Percentiles rank a stretch among this genome's conserved stretches.
Evolutionary conservation across 2,888 invertebrate genomes (phyloP).

Genomic region (Celastrina argiolus): DNA sequence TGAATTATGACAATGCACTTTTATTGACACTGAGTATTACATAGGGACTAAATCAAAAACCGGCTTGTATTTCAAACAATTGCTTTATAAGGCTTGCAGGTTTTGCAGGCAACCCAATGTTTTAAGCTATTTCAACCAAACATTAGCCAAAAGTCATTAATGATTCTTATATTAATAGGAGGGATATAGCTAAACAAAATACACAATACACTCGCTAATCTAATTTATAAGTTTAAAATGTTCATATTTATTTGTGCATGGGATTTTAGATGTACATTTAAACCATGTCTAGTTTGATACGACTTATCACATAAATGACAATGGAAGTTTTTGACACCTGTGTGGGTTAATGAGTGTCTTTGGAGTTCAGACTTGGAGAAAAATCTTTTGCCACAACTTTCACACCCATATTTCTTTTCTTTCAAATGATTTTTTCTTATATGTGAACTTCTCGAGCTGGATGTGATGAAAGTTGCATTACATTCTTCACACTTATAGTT

Average conservation of each 20-base stretch:
- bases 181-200: neutral
- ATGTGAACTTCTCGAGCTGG: conserved; percentile 66
- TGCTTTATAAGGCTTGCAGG: too few relatives aligned
- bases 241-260: conserved; percentile 50
- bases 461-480: conserved; percentile 67
- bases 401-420: conserved; percentile 69
- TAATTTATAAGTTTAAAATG: conserved; percentile 42
- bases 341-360: conserved; percentile 66
- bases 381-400: conserved; percentile 65
- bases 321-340: conserved; percentile 70
- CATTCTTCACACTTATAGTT: conserved; percentile 71
- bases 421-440: conserved; percentile 68
- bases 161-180: neutral
- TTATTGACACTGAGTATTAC: too few relatives aligned
- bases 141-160: too few relatives aligned
- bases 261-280: conserved; percentile 70
- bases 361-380: conserved; percentile 69
- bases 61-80: too few relatives aligned
- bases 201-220: neutral
- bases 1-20: too few relatives aligned
- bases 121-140: too few relatives aligned
- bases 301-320: conserved; percentile 71
- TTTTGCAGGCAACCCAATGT: too few relatives aligned
- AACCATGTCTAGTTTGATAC: conserved; percentile 68
- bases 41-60: too few relatives aligned